Conservation (phyloP, 2,797 vertebrate genomes). For the Myotis daubentonii region DNA sequence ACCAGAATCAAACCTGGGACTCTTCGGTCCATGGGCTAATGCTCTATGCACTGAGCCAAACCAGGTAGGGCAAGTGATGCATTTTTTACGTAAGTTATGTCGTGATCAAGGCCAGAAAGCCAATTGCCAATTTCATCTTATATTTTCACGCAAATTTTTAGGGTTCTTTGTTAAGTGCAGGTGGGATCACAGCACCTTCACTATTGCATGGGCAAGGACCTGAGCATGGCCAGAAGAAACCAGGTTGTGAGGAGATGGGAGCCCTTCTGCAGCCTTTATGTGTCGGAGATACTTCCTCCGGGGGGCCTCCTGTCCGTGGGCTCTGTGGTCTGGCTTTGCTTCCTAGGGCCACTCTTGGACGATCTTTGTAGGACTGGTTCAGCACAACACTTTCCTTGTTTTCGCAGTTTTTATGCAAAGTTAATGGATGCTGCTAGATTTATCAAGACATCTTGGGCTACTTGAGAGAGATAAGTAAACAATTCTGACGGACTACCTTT, state of each 20-base stretch:
- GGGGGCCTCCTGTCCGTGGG: rapidly evolving
- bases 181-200: not conserved
- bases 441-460: not conserved
- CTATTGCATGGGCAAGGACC: not conserved
- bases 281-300: not conserved
- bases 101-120: not conserved
- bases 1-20: no score
- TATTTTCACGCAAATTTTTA: not conserved
- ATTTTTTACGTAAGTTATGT: not conserved
- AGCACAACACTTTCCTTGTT: not conserved
- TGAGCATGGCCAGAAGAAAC: not conserved
- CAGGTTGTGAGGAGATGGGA: not conserved
- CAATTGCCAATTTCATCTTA: not conserved
- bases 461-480: not conserved
- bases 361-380: not conserved
- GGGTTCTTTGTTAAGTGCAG: not conserved
- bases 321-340: not conserved
- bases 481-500: not conserved
- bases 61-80: no score
- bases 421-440: not conserved
- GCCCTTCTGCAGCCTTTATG: not conserved
- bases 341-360: not conserved
- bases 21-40: no score
- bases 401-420: not conserved
- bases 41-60: no score